These are phyloP conservation scores for Trachythela sp. DNA, from an alignment of 64 coral and sea anemone genomes.

Conservation along the genomic window DNA sequence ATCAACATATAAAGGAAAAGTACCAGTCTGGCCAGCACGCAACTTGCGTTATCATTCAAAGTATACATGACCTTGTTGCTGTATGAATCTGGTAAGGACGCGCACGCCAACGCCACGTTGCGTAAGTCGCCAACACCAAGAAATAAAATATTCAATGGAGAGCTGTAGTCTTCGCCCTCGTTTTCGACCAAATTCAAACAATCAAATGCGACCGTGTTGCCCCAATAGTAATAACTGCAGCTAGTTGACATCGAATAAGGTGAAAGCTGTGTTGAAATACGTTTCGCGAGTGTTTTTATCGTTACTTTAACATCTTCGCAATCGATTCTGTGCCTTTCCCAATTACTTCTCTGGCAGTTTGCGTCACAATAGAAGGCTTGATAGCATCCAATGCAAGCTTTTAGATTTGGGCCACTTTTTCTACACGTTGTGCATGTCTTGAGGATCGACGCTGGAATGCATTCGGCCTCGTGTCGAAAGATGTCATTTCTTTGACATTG, in stretches of 20 bases:
- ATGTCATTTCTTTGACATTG: neutral
- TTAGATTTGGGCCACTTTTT: neutral
- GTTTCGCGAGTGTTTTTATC: neutral
- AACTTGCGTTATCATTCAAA: neutral
- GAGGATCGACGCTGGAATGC: neutral
- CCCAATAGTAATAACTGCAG: neutral
- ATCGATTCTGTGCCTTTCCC: neutral
- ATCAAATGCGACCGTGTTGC: neutral
- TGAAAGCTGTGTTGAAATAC: neutral
- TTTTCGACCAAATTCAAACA: neutral
- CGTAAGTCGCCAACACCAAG: conserved; percentile 12
- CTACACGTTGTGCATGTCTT: neutral
- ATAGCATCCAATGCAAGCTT: neutral
- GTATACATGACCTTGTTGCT: neutral
- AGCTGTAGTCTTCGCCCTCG: neutral
- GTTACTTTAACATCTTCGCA: neutral
- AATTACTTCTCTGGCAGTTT: neutral
- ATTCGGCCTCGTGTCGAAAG: neutral
- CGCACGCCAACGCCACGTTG: neutral
- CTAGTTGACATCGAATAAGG: too few relatives aligned
- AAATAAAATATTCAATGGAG: neutral
- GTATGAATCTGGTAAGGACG: neutral
- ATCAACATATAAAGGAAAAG: neutral
- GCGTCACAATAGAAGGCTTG: neutral
- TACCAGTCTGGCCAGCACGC: neutral